A percentile compares a stretch with the other conserved stretches of the same genome.
These are phyloP conservation scores for Diarsia mendica DNA, from an alignment of 2,888 invertebrate species.

Conservation along the genomic window DNA sequence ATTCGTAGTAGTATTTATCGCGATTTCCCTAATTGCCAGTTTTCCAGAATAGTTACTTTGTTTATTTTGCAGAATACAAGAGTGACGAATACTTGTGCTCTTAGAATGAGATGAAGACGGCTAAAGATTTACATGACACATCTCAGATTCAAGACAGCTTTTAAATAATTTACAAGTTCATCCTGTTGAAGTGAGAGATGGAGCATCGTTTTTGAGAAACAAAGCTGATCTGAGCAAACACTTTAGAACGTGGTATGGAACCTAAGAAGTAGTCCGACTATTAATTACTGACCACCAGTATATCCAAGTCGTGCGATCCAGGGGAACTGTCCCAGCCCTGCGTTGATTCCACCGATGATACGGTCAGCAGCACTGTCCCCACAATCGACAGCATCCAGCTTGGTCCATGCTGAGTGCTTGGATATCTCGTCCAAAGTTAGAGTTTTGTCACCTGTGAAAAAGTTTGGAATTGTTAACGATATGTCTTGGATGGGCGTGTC, in stretches of 20 bases:
- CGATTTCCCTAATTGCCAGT: background rate
- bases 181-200: background rate
- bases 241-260: background rate
- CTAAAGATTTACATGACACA: background rate
- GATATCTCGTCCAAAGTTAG: conserved; percentile 48
- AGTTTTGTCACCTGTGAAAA: conserved; percentile 34
- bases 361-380: conserved; percentile 90
- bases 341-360: conserved; percentile 91
- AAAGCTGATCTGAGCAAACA: background rate
- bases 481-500: background rate
- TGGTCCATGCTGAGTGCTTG: conserved; percentile 86
- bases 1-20: background rate
- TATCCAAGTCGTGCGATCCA: conserved; percentile 92
- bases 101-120: background rate
- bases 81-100: too few relatives aligned
- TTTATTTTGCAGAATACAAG: background rate
- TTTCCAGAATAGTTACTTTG: background rate
- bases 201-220: background rate
- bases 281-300: conserved; percentile 71
- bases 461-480: conserved; percentile 5
- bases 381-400: conserved; percentile 87
- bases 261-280: background rate
- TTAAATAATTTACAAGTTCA: background rate
- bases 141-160: background rate
- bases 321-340: conserved; percentile 91